phyloP scores from a whole-genome alignment of 2,888 invertebrate species.

The Apamea crenata region DNA sequence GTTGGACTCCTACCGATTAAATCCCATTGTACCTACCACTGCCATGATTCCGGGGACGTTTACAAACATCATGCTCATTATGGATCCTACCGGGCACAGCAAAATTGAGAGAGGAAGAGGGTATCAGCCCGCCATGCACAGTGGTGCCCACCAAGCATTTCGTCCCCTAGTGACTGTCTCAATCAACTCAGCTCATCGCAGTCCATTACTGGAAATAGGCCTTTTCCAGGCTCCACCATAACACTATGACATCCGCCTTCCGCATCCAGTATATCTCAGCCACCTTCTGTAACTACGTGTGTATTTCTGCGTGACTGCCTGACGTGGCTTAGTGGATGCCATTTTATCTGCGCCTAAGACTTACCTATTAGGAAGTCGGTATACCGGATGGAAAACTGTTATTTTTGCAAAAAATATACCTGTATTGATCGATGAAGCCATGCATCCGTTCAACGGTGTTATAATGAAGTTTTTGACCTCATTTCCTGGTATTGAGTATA shows the following conservation, averaged over 20 bases:
- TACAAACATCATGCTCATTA: background rate
- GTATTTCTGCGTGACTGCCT: too few relatives aligned
- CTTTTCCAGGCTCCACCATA: background rate
- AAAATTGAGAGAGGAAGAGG: background rate
- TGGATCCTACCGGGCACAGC: background rate
- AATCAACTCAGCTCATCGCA: background rate
- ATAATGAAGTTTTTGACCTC: constrained; percentile 47
- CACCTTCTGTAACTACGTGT: background rate
- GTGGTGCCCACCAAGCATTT: background rate
- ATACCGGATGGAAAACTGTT: constrained; percentile 41
- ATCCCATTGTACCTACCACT: too few relatives aligned
- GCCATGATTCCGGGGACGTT: background rate
- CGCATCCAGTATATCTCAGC: background rate
- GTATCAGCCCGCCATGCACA: background rate
- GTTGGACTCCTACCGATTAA: background rate
- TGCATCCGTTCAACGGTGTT: constrained; percentile 42
- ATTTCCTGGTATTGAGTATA: constrained; percentile 18
- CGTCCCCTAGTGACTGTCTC: background rate
- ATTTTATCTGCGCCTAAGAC: background rate
- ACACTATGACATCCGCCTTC: background rate
- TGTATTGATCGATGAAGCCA: constrained; percentile 36
- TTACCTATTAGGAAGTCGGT: constrained; percentile 8
- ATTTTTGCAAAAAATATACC: constrained; percentile 30
- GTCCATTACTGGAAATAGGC: background rate
- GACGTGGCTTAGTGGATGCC: too few relatives aligned